Base-by-base conservation (phyloP, 2,888 invertebrate genomes). In the Allacma fusca region DNA sequence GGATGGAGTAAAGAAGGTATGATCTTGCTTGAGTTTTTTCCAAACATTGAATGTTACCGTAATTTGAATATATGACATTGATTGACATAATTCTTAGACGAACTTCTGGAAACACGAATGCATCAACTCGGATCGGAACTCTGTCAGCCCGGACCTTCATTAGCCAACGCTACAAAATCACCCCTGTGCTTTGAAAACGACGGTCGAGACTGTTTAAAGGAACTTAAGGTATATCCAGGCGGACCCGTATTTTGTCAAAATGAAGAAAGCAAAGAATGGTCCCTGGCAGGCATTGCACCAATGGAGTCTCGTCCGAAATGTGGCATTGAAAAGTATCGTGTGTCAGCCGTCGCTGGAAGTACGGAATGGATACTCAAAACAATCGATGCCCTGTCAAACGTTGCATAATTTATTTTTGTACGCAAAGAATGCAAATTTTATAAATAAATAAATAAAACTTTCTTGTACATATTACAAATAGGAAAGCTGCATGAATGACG, bases 311-410 rank as follows among this genome's bases (percentile, higher is more conserved):
- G 83, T 44, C 83, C 84, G 19, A 84, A 83, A 79, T 84, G 84
- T 74, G 84, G 85, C 5, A 81, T 84, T 40, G 83, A 84, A 65
- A 83, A 84, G 75, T 83, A 80, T 62, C 77, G 82, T 40, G 79
- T 83, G 1, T 80, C 83, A 5, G 80, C 93, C 85, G 91, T 94
- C 74, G 89, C 91, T 19, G 92, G 94, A 0, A 94, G 94, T 85
- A 90, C 94, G 28, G 93, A 94, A 81, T 95, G 95, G 95, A 93
- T 95, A 84, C 89, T 90, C 84, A 91, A 93, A 84, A 94, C 93
- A 12, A 91, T 94, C 64, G 83, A 83, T 76, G 83, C 82, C 2
- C 69, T 83, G 21, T 80, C 82, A 40, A 83, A 81, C 29, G 76
- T 50, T 40, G 69, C 69, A 57, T 76, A 76, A 69, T 68, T 76